Evolutionary conservation across 1,140 invertebrate genomes (phyloP), one percentile per base, ranked within the genome.

Genomic region (Aphelenchoides fujianensis): DNA sequence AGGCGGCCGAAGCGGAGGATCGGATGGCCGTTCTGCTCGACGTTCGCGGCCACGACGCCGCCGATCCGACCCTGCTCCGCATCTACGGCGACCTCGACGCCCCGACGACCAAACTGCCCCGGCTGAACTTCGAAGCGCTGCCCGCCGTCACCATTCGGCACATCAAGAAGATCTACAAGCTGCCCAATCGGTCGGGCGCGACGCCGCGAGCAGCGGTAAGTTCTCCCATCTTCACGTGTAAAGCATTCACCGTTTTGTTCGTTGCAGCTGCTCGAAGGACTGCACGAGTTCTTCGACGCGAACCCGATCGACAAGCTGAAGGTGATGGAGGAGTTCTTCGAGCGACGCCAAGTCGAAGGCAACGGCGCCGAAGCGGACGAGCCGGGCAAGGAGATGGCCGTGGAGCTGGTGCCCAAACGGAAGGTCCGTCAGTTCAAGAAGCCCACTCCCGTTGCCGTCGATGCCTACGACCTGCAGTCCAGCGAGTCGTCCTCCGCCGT

Each of bases 121-220:
- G 5, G 5, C 55, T 59, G 5, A 59, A 59, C 23, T 59, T 59
- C 55, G 55, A 59, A 19, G 5, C 55, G 27, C 7, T 59, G 5
- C 19, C 55, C 5, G 55, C 55, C 23, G 55, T 32, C 5, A 7
- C 55, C 28, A 5, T 59, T 7, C 55, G 55, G 12, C 5, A 32
- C 28, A 59, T 59, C 5, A 59, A 59, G 23, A 59, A 59, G 55
- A 30, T 59, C 55, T 23, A 59, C 55, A 59, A 59, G 5, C 19
- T 59, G 19, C 55, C 55, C 5, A 59, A 59, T 59, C 5, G 55
- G 34, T 59, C 55, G 34, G 55, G 55, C 5, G 55, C 55, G 7
- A 59, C 55, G 5, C 34, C 55, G 5, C 28, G 34, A 59, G 5
- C 55, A 32, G 19, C 34, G 55, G 55, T 59, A 59, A 59, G 5